Base-by-base conservation (phyloP, 2,888 invertebrate species). In the Mylabris sibirica region DNA sequence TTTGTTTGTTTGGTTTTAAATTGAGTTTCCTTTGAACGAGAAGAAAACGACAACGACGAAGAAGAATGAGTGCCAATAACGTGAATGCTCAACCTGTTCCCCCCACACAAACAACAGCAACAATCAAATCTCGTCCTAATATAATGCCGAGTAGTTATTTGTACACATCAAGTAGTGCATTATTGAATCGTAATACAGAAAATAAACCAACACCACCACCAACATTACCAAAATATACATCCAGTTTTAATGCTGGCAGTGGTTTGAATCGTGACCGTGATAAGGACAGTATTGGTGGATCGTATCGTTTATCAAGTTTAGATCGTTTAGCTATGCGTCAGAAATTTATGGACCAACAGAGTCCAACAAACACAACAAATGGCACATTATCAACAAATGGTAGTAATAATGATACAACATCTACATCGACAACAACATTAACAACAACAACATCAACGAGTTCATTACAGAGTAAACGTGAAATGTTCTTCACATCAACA, bases 401-500 rank as follows among this genome's bases (percentile, higher is more conserved):
- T 83, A 86, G 87, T 81, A 35, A n/a, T 12, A 64, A 78, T 26
- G 76, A 74, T 53, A 62, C 67, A 14, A 80, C 80, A 72, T 80
- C 83, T 76, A 82, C 83, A 63, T 76, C 84, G 71, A 86, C 85
- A 77, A 85, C 85, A 74, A 85, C 85, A 70, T 84, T 85, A 75
- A 86, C 87, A 34, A 22, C 65, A 20, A 64, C 64, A 30, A 6
- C 65, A 30, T 34, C 66, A 60, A 67, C 86, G 86, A 75, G 88
- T 20, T 88, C 93, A 91, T 89, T 93, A 85, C 93, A 93, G 87
- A 91, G 90, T 84, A 95, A 95, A 88, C 90, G 95, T 79, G 94
- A 95, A 88, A 89, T 94, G 87, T 95, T 95, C 87, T 95, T 95
- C 87, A 93, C 93, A 85, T 89, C 90, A 72, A 75, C 82, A 66